Percentiles rank a stretch among this genome's conserved stretches.
These are phyloP conservation scores for Percopsis transmontana DNA, from an alignment of 2,113 vertebrate species.

Conservation along the genomic window DNA sequence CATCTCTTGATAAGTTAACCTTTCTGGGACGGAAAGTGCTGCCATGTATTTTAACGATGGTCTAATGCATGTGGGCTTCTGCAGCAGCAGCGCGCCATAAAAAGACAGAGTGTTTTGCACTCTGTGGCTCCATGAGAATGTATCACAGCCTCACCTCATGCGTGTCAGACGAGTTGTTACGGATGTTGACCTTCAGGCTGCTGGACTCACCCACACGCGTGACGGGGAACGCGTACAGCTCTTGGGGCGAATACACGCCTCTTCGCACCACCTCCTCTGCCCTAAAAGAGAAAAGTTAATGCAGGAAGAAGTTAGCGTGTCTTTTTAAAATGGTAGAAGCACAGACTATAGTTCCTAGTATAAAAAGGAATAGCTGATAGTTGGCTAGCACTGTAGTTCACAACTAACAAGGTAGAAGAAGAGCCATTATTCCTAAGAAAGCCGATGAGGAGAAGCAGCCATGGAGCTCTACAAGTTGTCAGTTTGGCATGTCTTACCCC, in stretches of 20 bases:
- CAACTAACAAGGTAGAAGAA: no score
- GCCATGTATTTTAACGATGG: neutral
- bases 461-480: neutral
- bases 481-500: conserved; percentile 53
- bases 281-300: conserved; percentile 56
- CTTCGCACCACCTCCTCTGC: conserved; percentile 63
- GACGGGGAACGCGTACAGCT: conserved; percentile 83
- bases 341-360: no score
- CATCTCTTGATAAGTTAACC: neutral
- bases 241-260: conserved; percentile 87
- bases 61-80: conserved; percentile 15
- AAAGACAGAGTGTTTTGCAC: neutral
- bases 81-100: conserved; percentile 12
- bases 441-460: no score
- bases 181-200: conserved; percentile 87
- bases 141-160: conserved; percentile 78
- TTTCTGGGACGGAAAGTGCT: conserved; percentile 3
- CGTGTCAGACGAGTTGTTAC: conserved; percentile 84
- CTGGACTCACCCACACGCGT: conserved; percentile 82
- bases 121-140: conserved; percentile 4
- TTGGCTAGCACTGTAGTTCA: no score
- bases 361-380: no score
- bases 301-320: neutral
- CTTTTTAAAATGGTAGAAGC: neutral
- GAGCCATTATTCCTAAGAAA: no score